These are phyloP conservation scores for Mythimna ferrago DNA, from an alignment of 2,888 invertebrate genomes.

Conservation along the genomic window DNA sequence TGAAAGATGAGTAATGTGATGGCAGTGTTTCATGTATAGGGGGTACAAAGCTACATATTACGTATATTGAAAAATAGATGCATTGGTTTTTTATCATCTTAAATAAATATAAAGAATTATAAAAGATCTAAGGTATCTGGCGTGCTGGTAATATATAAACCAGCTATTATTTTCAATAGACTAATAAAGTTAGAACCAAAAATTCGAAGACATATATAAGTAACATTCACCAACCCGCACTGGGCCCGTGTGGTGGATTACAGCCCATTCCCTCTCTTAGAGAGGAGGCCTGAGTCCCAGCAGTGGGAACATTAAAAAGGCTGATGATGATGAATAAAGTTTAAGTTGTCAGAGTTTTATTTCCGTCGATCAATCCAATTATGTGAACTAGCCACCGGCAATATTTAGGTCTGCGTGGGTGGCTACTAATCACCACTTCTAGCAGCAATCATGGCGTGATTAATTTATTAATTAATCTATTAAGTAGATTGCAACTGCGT, in stretches of 20 bases:
- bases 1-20: slow-evolving; percentile 37
- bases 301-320: no score
- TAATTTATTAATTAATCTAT: slow-evolving; percentile 13
- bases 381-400: slow-evolving; percentile 1
- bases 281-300: no score
- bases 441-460: slow-evolving; percentile 2
- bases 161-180: no score
- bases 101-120: background rate
- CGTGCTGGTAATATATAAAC: no score
- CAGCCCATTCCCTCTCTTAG: no score
- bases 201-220: no score
- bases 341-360: background rate
- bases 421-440: slow-evolving; percentile 23
- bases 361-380: slow-evolving; percentile 19
- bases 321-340: background rate
- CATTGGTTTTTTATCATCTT: background rate
- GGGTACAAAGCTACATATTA: background rate
- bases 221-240: no score
- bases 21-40: slow-evolving; percentile 23
- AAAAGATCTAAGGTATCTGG: no score
- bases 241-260: no score
- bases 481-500: no score
- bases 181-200: no score
- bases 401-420: slow-evolving; percentile 11
- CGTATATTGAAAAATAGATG: background rate